Base-by-base conservation (phyloP, 2,113 vertebrate genomes). In the Xiphorhynchus elegans region DNA sequence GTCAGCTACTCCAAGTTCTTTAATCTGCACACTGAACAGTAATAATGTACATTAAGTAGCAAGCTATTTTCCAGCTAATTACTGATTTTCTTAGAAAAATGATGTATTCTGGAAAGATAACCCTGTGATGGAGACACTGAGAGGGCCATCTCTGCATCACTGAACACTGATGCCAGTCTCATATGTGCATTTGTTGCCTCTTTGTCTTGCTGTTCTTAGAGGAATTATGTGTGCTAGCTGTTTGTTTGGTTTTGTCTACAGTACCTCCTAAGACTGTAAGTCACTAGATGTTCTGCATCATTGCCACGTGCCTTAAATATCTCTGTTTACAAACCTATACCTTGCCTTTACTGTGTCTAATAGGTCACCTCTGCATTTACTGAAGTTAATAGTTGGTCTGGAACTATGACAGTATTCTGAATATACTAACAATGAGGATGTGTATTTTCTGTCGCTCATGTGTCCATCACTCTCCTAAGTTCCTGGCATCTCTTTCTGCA, bases 1-100 rank as follows among this genome's bases (percentile, higher is more conserved):
- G 59, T 64, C 68, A 60, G 47, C 60, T 96, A 52, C 70, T 33
- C 39, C 67, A 59, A 35, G 26, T 82, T 89, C 40, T 91, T 87
- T 29, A 72, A 17, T 78, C 86, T 91, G 74, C 44, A 21, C 9
- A 9, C 33, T 37, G n/a, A 40, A 26, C 29, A 59, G 86, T 59
- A 63, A 40, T 56, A 81, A 49, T 1, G 5, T 70, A 47, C 50
- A 18, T 73, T 47, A 17, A 31, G 44, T 56, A 58, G 56, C 47
- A 60, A 68, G 33, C 52, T 84, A 11, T 44, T 86, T 73, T 83
- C 31, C 33, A 66, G 50, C 26, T 64, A 44, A 86, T 60, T 73
- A 40, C 23, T 26, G 11, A n/a, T 62, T 89, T 10, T 68, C 17
- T 53, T 55, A 18, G 39, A 24, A 58, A 89, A 64, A 11, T 72